A percentile compares a stretch with the other conserved stretches of the same genome.
Conservation (phyloP, 2,888 invertebrate genomes). For the Trilocha varians region DNA sequence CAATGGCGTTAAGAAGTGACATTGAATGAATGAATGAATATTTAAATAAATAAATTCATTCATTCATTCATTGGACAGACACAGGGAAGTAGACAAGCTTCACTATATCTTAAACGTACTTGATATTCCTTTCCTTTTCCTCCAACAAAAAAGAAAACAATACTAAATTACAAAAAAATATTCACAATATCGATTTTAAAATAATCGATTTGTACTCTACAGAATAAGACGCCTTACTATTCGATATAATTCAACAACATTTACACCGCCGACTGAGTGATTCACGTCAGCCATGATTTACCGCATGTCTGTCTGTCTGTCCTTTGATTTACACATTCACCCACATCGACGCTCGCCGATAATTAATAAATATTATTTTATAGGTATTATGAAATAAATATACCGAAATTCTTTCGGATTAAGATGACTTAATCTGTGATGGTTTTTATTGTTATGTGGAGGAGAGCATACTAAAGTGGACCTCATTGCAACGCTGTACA, state of each 20-base stretch:
- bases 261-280: conserved; percentile 36
- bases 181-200: background rate
- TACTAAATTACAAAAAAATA: background rate
- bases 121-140: no score
- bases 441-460: no score
- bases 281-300: conserved; percentile 49
- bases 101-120: no score
- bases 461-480: no score
- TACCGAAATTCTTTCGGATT: conserved; percentile 10
- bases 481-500: no score
- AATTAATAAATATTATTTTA: conserved; percentile 14
- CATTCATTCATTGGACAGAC: no score
- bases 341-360: conserved; percentile 22
- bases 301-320: conserved; percentile 28
- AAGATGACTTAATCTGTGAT: conserved; percentile 4
- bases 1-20: no score
- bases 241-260: conserved; percentile 13
- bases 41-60: no score
- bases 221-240: background rate
- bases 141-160: no score
- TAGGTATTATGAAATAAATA: conserved; percentile 8
- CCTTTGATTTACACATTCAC: conserved; percentile 47
- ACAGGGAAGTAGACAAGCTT: no score
- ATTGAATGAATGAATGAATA: no score
- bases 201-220: background rate